Evolutionary conservation across 2,113 vertebrate species (phyloP).

Genomic region (Anguilla rostrata): DNA sequence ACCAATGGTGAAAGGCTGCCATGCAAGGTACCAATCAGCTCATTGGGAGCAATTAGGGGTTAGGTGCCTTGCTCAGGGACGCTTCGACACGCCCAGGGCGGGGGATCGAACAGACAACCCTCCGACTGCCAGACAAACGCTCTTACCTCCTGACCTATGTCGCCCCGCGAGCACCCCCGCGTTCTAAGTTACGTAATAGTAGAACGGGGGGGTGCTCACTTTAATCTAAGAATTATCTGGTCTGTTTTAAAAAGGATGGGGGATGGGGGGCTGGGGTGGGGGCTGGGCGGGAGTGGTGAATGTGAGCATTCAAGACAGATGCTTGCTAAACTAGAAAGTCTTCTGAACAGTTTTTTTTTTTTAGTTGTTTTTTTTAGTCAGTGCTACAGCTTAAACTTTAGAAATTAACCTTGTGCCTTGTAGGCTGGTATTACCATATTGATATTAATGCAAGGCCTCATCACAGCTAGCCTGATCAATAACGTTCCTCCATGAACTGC

Average conservation of each 20-base stretch:
- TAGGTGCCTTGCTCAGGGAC: too few species aligned
- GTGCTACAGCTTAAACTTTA: background rate
- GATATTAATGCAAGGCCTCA: background rate
- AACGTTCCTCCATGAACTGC: background rate
- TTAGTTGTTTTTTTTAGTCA: background rate
- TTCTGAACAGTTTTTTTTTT: background rate
- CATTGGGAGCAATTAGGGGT: too few species aligned
- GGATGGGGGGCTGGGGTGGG: background rate
- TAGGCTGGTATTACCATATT: background rate
- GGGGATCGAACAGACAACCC: too few species aligned
- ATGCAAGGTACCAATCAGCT: too few species aligned
- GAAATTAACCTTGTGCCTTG: background rate
- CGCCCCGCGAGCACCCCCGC: too few species aligned
- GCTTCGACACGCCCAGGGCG: too few species aligned
- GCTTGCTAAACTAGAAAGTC: background rate
- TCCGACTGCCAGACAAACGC: too few species aligned
- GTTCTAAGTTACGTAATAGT: background rate
- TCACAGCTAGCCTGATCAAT: constrained; percentile 8
- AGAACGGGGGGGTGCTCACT: background rate
- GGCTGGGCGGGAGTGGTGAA: too few species aligned
- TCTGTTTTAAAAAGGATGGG: background rate
- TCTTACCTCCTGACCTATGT: too few species aligned
- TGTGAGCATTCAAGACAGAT: background rate
- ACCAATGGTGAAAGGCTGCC: too few species aligned
- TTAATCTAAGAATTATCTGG: background rate